Conservation (phyloP, 2,113 vertebrate species). For the Pica pica region DNA sequence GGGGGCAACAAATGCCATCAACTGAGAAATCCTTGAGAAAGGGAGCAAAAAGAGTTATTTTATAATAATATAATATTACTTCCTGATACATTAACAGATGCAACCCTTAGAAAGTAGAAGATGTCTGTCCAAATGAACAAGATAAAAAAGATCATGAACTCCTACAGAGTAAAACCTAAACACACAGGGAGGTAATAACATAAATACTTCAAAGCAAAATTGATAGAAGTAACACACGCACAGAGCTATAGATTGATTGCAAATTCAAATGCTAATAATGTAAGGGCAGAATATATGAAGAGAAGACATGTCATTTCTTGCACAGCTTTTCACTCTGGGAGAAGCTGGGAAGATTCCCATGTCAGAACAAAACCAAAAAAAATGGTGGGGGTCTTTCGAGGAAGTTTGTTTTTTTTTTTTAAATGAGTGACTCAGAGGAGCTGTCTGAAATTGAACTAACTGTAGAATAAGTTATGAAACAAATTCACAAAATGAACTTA, state of each 20-base stretch:
- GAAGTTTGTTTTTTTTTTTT: background rate
- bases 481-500: conserved; percentile 15
- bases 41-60: background rate
- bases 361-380: background rate
- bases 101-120: background rate
- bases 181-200: background rate
- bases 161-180: background rate
- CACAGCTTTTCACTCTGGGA: background rate
- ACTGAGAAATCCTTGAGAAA: background rate
- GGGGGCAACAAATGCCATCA: background rate
- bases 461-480: background rate
- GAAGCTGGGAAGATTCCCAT: background rate
- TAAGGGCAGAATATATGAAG: background rate
- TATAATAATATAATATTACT: background rate
- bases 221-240: background rate
- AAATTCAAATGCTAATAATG: background rate
- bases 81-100: background rate
- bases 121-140: background rate
- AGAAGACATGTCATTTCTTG: background rate
- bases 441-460: background rate
- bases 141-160: background rate
- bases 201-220: background rate
- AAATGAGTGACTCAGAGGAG: background rate
- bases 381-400: background rate
- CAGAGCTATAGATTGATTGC: background rate